phyloP scores from a whole-genome alignment of 1,140 invertebrate genomes.

The Drosophila orosa region DNA sequence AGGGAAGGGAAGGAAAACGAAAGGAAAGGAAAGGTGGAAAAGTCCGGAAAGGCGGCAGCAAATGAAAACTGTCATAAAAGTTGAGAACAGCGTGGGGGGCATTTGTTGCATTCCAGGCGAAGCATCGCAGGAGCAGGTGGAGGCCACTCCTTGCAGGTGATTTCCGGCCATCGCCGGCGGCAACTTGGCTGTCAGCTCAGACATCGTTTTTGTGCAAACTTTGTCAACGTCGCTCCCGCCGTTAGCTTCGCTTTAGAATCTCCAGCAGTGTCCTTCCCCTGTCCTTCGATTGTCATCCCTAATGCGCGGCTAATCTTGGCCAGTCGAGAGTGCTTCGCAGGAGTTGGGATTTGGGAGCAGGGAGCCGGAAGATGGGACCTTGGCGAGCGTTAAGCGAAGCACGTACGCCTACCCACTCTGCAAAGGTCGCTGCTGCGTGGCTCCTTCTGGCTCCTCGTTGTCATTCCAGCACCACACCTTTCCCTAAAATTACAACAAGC shows the following conservation, averaged over 20 bases:
- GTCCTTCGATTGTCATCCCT: conserved; percentile 27
- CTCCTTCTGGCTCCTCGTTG: conserved; percentile 41
- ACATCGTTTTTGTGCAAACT: conserved; percentile 60
- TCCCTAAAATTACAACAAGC: neutral
- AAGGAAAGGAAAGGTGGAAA: neutral
- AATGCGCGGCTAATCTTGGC: conserved; percentile 49
- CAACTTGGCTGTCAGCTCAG: conserved; percentile 56
- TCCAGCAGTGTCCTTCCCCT: neutral
- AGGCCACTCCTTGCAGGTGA: conserved; percentile 54
- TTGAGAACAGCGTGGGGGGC: conserved; percentile 39
- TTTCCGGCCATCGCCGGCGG: conserved; percentile 56
- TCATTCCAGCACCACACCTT: conserved; percentile 35
- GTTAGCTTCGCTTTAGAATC: conserved; percentile 12
- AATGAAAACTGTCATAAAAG: conserved; percentile 68
- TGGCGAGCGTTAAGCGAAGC: conserved; percentile 54
- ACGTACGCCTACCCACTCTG: conserved; percentile 47
- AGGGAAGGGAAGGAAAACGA: neutral
- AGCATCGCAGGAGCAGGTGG: neutral
- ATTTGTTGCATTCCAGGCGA: conserved; percentile 44
- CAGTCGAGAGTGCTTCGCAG: conserved; percentile 6
- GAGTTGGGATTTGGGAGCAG: neutral
- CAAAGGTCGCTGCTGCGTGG: conserved; percentile 37
- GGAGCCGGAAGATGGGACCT: neutral
- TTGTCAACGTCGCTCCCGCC: conserved; percentile 40
- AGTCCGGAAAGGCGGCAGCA: conserved; percentile 1